Percentiles rank a stretch among this genome's conserved stretches.
These are phyloP conservation scores for Drosophila lini DNA, from an alignment of 1,140 invertebrate species.

Conservation along the genomic window DNA sequence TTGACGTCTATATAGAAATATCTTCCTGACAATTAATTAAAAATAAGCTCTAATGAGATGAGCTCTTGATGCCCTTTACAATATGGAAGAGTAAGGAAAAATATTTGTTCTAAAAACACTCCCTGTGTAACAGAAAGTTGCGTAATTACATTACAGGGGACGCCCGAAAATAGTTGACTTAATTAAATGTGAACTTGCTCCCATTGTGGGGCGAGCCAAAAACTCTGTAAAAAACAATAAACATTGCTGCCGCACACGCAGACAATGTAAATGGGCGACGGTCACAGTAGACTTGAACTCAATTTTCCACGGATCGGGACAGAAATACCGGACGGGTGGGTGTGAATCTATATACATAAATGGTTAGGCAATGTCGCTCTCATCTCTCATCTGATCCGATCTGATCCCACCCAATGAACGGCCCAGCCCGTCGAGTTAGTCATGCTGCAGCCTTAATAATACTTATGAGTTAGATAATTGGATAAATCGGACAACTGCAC, in stretches of 20 bases:
- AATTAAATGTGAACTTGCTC: constrained; percentile 76
- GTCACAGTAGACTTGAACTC: constrained; percentile 65
- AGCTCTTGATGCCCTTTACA: background rate
- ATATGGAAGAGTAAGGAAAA: background rate
- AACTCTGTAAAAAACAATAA: constrained; percentile 28
- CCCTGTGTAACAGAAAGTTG: constrained; percentile 39
- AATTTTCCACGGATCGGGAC: constrained; percentile 36
- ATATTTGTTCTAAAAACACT: background rate
- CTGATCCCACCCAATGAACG: constrained; percentile 11
- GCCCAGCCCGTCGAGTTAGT: constrained; percentile 22
- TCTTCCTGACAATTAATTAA: too few relatives aligned
- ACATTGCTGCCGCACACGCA: constrained; percentile 50
- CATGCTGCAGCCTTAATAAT: constrained; percentile 5
- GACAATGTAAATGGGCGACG: constrained; percentile 15
- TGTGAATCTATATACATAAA: constrained; percentile 13
- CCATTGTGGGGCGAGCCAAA: constrained; percentile 44
- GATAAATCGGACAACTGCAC: constrained; percentile 8
- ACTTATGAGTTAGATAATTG: constrained; percentile 1
- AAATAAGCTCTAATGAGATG: background rate
- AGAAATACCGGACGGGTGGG: constrained; percentile 25
- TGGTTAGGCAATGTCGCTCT: constrained; percentile 16
- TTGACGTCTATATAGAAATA: background rate
- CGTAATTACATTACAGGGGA: constrained; percentile 43
- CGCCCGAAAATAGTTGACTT: constrained; percentile 61
- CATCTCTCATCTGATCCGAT: constrained; percentile 21